Evolutionary conservation across 2,888 invertebrate species (phyloP).

Genomic region (Branchipolynoe longqiensis): DNA sequence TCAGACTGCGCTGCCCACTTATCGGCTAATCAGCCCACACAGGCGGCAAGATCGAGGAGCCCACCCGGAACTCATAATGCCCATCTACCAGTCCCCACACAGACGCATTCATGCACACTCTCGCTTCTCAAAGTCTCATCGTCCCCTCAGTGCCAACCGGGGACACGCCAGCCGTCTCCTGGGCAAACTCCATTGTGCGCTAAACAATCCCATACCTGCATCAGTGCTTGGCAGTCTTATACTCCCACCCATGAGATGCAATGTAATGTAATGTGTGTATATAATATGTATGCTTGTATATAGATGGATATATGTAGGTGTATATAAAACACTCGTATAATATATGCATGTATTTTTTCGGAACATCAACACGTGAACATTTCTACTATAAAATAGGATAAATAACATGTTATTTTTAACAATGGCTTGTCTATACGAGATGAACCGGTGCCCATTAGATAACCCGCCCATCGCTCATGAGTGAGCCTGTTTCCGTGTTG

Average conservation of each 20-base stretch:
- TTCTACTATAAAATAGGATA: constrained; percentile 46
- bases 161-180: background rate
- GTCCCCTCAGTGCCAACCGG: background rate
- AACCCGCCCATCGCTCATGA: background rate
- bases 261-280: constrained; percentile 34
- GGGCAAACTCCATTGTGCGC: constrained; percentile 10
- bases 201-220: constrained; percentile 46
- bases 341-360: background rate
- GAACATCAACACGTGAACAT: constrained; percentile 43
- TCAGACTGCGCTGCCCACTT: background rate
- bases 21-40: background rate
- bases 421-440: background rate
- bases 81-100: too few species aligned
- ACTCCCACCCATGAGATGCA: constrained; percentile 11
- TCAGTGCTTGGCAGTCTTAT: constrained; percentile 38
- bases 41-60: background rate
- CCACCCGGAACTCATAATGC: too few species aligned
- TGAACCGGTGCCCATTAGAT: too few species aligned
- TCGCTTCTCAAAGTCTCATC: background rate
- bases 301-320: background rate
- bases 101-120: background rate
- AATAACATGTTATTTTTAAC: constrained; percentile 45
- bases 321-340: background rate
- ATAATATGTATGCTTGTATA: constrained; percentile 6
- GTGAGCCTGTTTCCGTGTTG: background rate